Percentiles rank a stretch among this genome's conserved stretches.
These are phyloP conservation scores for Oncorhynchus nerka DNA, from an alignment of 2,113 vertebrate genomes.

Conservation along the genomic window DNA sequence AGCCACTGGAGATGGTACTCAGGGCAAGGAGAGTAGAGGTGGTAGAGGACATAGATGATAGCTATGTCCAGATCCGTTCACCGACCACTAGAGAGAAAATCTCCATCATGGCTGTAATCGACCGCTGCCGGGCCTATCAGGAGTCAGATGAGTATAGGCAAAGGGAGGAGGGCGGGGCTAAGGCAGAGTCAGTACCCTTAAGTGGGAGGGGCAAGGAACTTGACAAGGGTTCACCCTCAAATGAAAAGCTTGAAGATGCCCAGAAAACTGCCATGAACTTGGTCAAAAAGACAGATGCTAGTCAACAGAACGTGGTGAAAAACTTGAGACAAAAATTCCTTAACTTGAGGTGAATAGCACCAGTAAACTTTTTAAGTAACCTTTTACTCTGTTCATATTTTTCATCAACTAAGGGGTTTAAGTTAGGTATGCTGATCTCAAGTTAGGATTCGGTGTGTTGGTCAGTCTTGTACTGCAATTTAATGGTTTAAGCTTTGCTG, in stretches of 20 bases:
- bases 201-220: conserved; percentile 1
- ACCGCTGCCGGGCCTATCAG: conserved; percentile 80
- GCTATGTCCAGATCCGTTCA: conserved; percentile 73
- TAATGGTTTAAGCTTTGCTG: background rate
- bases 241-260: conserved; percentile 15
- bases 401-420: too few relatives aligned
- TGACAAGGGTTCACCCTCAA: conserved; percentile 10
- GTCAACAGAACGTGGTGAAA: conserved; percentile 79
- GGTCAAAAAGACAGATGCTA: conserved; percentile 11
- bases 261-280: conserved; percentile 30
- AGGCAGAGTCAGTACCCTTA: background rate
- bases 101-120: conserved; percentile 76
- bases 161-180: conserved; percentile 58
- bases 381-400: background rate
- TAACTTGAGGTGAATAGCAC: conserved; percentile 67
- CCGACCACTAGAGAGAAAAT: conserved; percentile 81
- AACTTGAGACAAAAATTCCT: conserved; percentile 89
- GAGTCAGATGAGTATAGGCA: conserved; percentile 74
- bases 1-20: rapidly evolving
- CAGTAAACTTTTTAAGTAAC: conserved; percentile 1
- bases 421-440: too few relatives aligned
- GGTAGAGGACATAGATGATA: conserved; percentile 29
- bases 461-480: background rate
- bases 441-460: background rate
- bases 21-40: background rate